These are phyloP conservation scores for Conus betulinus DNA, from an alignment of 1,140 invertebrate species.

Conservation along the genomic window DNA sequence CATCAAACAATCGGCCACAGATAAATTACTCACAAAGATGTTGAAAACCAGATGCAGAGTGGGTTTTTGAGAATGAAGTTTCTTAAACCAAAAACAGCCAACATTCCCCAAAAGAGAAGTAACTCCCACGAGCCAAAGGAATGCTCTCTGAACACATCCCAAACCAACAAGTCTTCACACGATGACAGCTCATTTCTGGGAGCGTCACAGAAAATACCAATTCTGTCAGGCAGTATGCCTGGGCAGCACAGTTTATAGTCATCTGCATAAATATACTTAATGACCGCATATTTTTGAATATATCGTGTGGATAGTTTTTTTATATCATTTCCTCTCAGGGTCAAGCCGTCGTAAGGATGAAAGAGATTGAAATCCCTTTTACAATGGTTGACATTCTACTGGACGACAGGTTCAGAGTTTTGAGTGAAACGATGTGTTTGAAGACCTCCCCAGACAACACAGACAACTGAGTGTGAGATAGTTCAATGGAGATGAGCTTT, in stretches of 20 bases:
- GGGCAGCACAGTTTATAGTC: conserved; percentile 5
- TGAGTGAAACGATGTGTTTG: background rate
- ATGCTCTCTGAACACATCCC: background rate
- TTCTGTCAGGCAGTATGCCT: background rate
- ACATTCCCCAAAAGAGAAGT: background rate
- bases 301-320: background rate
- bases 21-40: background rate
- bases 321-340: background rate
- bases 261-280: background rate
- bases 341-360: background rate
- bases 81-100: background rate
- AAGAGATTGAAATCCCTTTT: background rate
- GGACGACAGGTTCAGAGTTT: background rate
- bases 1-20: background rate
- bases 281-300: background rate
- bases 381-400: background rate
- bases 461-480: background rate
- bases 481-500: background rate
- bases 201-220: background rate
- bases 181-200: background rate
- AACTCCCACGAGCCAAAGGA: background rate
- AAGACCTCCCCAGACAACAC: background rate
- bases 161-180: background rate
- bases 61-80: background rate
- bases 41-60: background rate